These are phyloP conservation scores for Enteromius trimaculatus DNA, from an alignment of 2,797 vertebrate species.

Conservation along the genomic window DNA sequence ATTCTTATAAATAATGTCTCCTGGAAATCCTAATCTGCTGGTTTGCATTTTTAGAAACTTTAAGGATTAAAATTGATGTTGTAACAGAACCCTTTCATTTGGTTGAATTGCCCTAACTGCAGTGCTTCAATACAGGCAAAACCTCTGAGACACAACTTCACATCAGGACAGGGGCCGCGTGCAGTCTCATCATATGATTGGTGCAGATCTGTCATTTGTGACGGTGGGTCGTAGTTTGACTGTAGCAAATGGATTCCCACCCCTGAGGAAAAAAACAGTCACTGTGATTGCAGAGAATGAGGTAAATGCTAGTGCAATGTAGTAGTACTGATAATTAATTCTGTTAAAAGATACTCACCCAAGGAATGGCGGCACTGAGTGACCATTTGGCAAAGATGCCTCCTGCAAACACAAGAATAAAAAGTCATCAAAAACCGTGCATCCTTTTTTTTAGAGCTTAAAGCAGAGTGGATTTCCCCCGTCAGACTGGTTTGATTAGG, in stretches of 20 bases:
- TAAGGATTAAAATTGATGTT: slow-evolving; percentile 14
- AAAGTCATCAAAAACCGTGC: neutral
- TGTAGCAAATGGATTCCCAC: slow-evolving; percentile 93
- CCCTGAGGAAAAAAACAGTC: slow-evolving; percentile 71
- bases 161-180: neutral
- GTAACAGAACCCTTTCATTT: slow-evolving; percentile 29
- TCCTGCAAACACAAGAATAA: slow-evolving; percentile 69
- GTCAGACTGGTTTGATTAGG: slow-evolving; percentile 71
- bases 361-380: slow-evolving; percentile 86
- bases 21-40: slow-evolving; percentile 5
- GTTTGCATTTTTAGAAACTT: slow-evolving; percentile 2
- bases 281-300: slow-evolving; percentile 1
- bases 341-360: slow-evolving; percentile 73
- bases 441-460: neutral
- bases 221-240: slow-evolving; percentile 93
- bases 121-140: neutral
- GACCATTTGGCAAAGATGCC: slow-evolving; percentile 87
- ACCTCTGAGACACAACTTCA: slow-evolving; percentile 12
- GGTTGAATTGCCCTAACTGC: neutral
- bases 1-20: slow-evolving; percentile 33
- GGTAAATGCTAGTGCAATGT: neutral
- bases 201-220: slow-evolving; percentile 95
- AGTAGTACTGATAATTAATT: neutral
- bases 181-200: slow-evolving; percentile 73
- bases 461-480: slow-evolving; percentile 13